These are phyloP conservation scores for Aphrophora alni DNA, from an alignment of 2,888 invertebrate genomes.

Conservation along the genomic window DNA sequence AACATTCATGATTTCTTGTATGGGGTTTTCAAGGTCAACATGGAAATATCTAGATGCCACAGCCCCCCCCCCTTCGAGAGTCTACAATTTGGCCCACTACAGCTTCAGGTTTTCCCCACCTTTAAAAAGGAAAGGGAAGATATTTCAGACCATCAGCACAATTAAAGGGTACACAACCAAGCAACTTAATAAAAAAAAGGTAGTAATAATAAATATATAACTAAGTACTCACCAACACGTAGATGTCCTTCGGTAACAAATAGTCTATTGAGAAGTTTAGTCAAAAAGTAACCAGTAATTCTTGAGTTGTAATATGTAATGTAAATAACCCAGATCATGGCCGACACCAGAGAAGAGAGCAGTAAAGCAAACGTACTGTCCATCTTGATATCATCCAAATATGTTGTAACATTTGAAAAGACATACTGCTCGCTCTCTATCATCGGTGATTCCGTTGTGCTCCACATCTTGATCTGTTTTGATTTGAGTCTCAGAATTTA, in stretches of 20 bases:
- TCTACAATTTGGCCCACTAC: no score
- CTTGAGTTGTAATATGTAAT: constrained; percentile 95
- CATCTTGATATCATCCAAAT: constrained; percentile 69
- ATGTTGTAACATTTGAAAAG: neutral
- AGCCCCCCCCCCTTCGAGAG: no score
- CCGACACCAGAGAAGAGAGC: constrained; percentile 80
- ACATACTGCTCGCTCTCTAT: neutral
- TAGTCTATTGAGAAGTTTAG: constrained; percentile 86
- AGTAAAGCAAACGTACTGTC: constrained; percentile 80
- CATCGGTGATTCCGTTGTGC: neutral
- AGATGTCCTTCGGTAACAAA: constrained; percentile 86
- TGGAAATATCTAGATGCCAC: no score
- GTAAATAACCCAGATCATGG: constrained; percentile 91
- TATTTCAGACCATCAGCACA: no score
- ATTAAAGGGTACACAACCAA: no score
- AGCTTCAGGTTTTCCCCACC: no score
- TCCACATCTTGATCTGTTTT: neutral
- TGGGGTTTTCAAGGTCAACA: no score
- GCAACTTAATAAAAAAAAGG: no score
- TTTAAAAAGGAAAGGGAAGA: no score
- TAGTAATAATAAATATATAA: no score
- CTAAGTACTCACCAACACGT: constrained; percentile 78
- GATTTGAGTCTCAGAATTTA: neutral
- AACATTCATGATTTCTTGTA: no score
- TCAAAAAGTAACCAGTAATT: constrained; percentile 87